A percentile compares a stretch with the other conserved stretches of the same genome.
phyloP scores from a whole-genome alignment of 1,140 invertebrate genomes.

The Pseudachorutes palmiensis region DNA sequence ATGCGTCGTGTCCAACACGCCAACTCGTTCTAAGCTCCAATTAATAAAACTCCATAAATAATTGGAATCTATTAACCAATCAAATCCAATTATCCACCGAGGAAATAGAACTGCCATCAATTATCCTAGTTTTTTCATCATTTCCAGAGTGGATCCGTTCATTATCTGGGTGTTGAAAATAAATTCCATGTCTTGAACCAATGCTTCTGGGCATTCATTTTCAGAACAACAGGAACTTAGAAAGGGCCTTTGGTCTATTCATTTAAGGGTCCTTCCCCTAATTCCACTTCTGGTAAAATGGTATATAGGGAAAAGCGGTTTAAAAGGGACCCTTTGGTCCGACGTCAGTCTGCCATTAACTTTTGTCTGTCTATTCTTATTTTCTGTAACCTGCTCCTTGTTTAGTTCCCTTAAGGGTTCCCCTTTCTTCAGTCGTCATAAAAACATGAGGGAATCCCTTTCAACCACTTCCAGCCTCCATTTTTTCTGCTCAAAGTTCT shows the following conservation, averaged over 20 bases:
- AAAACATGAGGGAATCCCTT: conserved; percentile 1
- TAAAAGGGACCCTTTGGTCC: not conserved
- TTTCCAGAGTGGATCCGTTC: not conserved
- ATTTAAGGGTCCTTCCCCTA: not conserved
- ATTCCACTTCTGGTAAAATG: not conserved
- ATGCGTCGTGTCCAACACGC: too few species aligned
- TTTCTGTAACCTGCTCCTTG: conserved; percentile 3
- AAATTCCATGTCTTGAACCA: not conserved
- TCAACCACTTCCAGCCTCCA: not conserved
- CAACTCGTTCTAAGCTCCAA: too few species aligned
- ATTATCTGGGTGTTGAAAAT: not conserved
- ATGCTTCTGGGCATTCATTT: conserved; percentile 6
- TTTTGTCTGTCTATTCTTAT: not conserved
- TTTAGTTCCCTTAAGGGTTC: conserved; percentile 1
- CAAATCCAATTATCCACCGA: not conserved
- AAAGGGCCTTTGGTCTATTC: not conserved
- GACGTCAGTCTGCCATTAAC: conserved; percentile 11
- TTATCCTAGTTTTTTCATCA: not conserved
- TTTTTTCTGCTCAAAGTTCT: not conserved
- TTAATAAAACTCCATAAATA: too few species aligned
- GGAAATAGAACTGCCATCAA: not conserved
- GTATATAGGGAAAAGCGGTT: not conserved
- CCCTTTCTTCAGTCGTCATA: not conserved
- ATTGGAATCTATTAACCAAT: not conserved
- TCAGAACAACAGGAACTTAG: not conserved